Conservation (phyloP, 2,113 vertebrate species). For the Microcebus murinus region DNA sequence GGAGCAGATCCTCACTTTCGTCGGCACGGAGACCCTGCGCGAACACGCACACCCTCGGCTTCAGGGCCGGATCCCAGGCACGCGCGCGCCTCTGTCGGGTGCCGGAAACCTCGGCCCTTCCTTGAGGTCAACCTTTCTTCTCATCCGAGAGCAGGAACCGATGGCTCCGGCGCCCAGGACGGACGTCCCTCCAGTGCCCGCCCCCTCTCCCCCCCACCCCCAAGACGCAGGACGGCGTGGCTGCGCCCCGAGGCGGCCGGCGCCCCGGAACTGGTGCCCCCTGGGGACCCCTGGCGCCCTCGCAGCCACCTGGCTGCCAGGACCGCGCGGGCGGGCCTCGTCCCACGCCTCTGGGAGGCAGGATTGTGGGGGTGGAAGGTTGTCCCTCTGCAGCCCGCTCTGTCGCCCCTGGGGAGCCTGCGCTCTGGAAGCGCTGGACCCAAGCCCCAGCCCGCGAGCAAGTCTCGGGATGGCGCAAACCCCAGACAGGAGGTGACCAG, state of each 20-base stretch:
- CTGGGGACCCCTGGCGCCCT: neutral
- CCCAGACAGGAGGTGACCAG: neutral
- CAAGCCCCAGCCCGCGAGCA: neutral
- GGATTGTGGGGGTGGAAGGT: neutral
- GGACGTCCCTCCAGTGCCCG: neutral
- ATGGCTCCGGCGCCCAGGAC: neutral
- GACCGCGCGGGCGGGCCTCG: neutral
- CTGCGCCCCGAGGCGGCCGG: neutral
- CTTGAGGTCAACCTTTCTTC: neutral
- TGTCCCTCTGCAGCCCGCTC: constrained; percentile 62
- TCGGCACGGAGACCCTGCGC: neutral
- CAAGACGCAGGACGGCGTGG: neutral
- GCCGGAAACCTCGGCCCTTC: neutral
- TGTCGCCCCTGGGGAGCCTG: constrained; percentile 66
- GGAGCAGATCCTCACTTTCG: neutral
- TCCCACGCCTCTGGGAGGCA: neutral
- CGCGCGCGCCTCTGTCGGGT: neutral
- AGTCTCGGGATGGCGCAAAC: neutral
- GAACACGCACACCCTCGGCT: neutral
- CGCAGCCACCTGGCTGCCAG: neutral
- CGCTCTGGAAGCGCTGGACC: neutral
- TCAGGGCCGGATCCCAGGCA: neutral
- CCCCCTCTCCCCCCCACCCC: neutral
- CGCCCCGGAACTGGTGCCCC: neutral
- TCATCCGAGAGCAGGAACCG: too few relatives aligned